phyloP scores from a whole-genome alignment of 2,888 invertebrate genomes.

The Scaptomyza cyrtandrae region DNA sequence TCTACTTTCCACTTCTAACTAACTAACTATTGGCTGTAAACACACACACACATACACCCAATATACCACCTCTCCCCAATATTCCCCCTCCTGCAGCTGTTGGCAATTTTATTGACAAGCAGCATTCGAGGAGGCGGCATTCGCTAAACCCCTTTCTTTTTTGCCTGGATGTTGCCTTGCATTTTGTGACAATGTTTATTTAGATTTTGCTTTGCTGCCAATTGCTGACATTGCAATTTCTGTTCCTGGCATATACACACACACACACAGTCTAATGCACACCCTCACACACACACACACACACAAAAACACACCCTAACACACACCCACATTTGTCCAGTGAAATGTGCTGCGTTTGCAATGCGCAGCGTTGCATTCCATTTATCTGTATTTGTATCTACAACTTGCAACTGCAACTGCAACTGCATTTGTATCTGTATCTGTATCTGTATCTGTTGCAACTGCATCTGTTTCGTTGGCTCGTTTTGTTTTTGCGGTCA shows the following conservation, averaged over 20 bases:
- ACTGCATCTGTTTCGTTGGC: conserved; percentile 28
- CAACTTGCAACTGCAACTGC: conserved; percentile 8
- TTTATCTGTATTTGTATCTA: conserved; percentile 42
- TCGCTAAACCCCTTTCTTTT: conserved; percentile 50
- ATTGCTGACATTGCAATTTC: conserved; percentile 82
- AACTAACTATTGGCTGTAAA: conserved; percentile 65
- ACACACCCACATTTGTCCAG: conserved; percentile 33
- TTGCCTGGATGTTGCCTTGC: conserved; percentile 53
- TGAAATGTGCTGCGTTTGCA: conserved; percentile 68
- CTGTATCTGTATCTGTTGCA: conserved; percentile 12
- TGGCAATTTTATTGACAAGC: conserved; percentile 76
- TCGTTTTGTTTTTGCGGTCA: conserved; percentile 62
- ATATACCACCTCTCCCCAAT: conserved; percentile 3
- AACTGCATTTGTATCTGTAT: conserved; percentile 12
- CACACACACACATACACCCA: conserved; percentile 9
- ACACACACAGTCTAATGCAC: conserved; percentile 44
- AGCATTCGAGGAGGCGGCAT: conserved; percentile 41
- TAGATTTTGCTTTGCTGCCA: conserved; percentile 81
- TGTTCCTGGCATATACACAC: conserved; percentile 64
- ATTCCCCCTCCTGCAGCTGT: conserved; percentile 46
- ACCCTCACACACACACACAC: conserved; percentile 37
- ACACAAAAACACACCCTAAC: conserved; percentile 15
- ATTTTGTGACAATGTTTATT: conserved; percentile 81
- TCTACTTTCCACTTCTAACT: conserved; percentile 44
- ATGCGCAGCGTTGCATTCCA: conserved; percentile 73